A percentile compares a stretch with the other conserved stretches of the same genome.
phyloP scores from a whole-genome alignment of 2,113 vertebrate species.

The Enhydra lutris region DNA sequence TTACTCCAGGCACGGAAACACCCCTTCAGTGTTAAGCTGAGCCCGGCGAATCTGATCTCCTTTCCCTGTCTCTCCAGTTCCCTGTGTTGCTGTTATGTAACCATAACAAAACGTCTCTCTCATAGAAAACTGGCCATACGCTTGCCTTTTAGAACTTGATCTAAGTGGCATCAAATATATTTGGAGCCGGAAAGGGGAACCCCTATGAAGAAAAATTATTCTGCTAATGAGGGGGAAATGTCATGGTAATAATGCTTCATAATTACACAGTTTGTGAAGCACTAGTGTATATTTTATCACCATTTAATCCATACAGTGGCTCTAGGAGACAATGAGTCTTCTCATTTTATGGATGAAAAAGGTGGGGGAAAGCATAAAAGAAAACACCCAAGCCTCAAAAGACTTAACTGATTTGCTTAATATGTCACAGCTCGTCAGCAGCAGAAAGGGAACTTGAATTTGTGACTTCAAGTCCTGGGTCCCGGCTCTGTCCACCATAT shows the following conservation, averaged over 20 bases:
- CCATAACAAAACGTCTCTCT: conserved; percentile 19
- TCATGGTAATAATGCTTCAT: background rate
- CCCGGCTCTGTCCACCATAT: fast-evolving
- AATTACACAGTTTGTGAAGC: background rate
- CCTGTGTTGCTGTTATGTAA: background rate
- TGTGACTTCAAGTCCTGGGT: background rate
- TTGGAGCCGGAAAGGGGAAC: background rate
- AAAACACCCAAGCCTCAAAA: background rate
- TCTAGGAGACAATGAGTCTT: background rate
- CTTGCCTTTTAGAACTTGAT: background rate
- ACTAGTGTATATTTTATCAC: background rate
- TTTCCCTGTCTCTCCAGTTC: background rate
- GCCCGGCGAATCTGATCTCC: background rate
- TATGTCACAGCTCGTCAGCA: no score
- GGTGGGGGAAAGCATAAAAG: background rate
- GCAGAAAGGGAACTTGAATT: background rate
- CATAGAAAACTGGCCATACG: background rate
- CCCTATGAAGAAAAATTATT: background rate
- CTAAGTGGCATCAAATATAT: background rate
- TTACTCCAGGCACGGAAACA: conserved; percentile 64
- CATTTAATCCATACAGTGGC: no score
- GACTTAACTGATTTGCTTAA: background rate
- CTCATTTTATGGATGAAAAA: background rate
- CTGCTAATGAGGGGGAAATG: background rate
- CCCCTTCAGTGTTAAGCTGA: background rate